phyloP scores from a whole-genome alignment of 2,797 vertebrate species.

The Sebastes nivosus region DNA sequence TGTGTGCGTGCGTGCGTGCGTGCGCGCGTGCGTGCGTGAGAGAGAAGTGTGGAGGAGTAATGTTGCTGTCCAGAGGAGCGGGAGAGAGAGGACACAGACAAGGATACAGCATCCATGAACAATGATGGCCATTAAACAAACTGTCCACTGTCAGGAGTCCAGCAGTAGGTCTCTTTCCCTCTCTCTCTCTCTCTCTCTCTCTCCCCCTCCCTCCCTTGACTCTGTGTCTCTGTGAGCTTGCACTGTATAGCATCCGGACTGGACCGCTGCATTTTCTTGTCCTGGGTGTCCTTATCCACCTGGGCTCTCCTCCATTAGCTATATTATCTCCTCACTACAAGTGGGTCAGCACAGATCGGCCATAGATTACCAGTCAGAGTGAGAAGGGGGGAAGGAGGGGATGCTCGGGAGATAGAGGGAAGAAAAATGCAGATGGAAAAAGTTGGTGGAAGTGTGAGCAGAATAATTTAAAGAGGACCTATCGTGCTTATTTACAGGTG shows the following conservation, averaged over 20 bases:
- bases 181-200: background rate
- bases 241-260: background rate
- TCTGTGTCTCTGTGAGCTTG: background rate
- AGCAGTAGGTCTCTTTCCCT: background rate
- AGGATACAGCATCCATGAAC: slow-evolving; percentile 38
- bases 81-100: slow-evolving; percentile 28
- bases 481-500: background rate
- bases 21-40: background rate
- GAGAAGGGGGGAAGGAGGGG: background rate
- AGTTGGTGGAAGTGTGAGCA: background rate
- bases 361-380: slow-evolving; percentile 39
- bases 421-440: background rate
- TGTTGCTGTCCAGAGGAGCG: background rate
- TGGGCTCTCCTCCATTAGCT: slow-evolving; percentile 58
- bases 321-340: slow-evolving; percentile 55
- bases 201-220: background rate
- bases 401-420: background rate
- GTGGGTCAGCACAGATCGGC: slow-evolving; percentile 43
- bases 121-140: slow-evolving; percentile 45
- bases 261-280: slow-evolving; percentile 8
- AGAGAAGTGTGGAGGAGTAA: background rate
- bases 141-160: slow-evolving; percentile 1
- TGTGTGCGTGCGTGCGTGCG: background rate
- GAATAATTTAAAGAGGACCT: background rate
- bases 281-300: slow-evolving; percentile 28